Evolutionary conservation across 1,140 invertebrate genomes (phyloP).

Genomic region (Nixonia krombeini): DNA sequence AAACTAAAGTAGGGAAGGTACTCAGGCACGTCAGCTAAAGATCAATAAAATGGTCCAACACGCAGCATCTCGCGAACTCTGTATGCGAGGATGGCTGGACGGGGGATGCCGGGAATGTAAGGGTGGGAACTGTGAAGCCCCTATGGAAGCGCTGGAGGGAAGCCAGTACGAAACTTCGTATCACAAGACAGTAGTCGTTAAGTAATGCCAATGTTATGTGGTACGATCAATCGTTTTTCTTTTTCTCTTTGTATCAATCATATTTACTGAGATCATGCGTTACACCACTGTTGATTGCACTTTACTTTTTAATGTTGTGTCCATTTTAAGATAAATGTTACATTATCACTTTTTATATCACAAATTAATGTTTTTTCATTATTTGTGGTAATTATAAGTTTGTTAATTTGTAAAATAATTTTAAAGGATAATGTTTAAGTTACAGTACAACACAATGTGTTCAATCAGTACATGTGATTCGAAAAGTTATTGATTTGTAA

Average conservation of each 20-base stretch:
- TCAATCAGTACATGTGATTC: too few species aligned
- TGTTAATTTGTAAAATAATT: slow-evolving; percentile 8
- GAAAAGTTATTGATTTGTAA: too few species aligned
- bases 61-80: slow-evolving; percentile 55
- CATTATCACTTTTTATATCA: slow-evolving; percentile 6
- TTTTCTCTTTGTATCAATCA: background rate
- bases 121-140: slow-evolving; percentile 56
- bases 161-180: slow-evolving; percentile 63
- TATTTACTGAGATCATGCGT: background rate
- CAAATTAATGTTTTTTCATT: too few species aligned
- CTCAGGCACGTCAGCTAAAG: background rate
- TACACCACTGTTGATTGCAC: background rate
- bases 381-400: background rate
- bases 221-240: slow-evolving; percentile 27
- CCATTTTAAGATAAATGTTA: background rate
- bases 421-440: too few species aligned
- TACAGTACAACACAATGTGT: too few species aligned
- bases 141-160: slow-evolving; percentile 53
- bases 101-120: slow-evolving; percentile 38
- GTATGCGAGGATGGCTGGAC: slow-evolving; percentile 31
- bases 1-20: too few species aligned
- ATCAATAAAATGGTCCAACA: slow-evolving; percentile 69
- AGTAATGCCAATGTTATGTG: slow-evolving; percentile 54
- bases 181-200: slow-evolving; percentile 53
- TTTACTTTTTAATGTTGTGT: background rate